These are phyloP conservation scores for Smittia aterrima DNA, from an alignment of 2,888 invertebrate species.

Conservation along the genomic window DNA sequence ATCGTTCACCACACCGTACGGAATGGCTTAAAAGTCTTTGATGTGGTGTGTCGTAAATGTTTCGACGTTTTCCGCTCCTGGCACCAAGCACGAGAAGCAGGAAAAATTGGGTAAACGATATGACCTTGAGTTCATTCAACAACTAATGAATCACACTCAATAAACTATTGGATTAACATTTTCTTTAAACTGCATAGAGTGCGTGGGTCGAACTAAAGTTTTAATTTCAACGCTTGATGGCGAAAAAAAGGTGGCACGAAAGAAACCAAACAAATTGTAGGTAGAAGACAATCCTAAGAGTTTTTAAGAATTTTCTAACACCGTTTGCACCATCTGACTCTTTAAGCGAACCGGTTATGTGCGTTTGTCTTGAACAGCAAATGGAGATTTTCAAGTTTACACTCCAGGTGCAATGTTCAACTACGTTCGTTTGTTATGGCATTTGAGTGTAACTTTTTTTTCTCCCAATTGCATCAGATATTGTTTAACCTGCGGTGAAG, in stretches of 20 bases:
- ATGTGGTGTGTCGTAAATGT: no score
- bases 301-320: no score
- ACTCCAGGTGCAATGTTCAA: background rate
- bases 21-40: no score
- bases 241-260: background rate
- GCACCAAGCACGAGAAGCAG: background rate
- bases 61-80: no score
- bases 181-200: background rate
- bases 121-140: background rate
- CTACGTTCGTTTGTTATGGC: background rate
- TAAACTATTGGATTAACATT: background rate
- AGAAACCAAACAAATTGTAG: background rate
- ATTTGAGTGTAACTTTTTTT: background rate
- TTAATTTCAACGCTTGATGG: background rate
- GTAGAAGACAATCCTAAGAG: no score
- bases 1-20: no score
- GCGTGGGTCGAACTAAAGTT: background rate
- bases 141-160: background rate
- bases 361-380: no score
- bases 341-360: no score
- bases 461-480: background rate
- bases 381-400: background rate
- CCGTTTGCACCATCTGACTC: no score
- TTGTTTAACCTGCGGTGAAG: background rate
- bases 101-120: background rate